These are phyloP conservation scores for Dasypus novemcinctus DNA, from an alignment of 2,113 vertebrate species.

Conservation along the genomic window DNA sequence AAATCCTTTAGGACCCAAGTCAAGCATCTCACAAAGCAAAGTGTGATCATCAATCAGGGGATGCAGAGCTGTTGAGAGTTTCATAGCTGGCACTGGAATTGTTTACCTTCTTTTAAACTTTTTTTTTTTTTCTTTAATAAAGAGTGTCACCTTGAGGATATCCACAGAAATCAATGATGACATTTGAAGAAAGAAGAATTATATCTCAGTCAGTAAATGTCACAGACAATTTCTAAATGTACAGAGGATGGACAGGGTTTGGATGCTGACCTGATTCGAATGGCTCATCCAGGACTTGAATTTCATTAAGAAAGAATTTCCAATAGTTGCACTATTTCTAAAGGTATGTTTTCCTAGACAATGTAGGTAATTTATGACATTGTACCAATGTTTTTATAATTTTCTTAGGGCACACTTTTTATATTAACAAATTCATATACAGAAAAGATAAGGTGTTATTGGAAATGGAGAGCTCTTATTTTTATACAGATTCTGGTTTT, in stretches of 20 bases:
- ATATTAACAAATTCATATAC: constrained; percentile 27
- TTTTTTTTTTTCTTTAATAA: not conserved
- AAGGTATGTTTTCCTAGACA: constrained; percentile 62
- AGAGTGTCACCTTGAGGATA: constrained; percentile 72
- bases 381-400: constrained; percentile 55
- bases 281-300: constrained; percentile 34
- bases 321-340: constrained; percentile 55
- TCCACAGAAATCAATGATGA: constrained; percentile 73
- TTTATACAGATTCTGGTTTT: constrained; percentile 50
- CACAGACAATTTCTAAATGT: not conserved
- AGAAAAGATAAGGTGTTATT: constrained; percentile 25
- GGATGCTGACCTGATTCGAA: not conserved
- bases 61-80: not conserved
- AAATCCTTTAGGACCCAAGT: not conserved
- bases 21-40: not conserved
- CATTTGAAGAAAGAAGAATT: constrained; percentile 58
- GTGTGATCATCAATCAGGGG: not conserved
- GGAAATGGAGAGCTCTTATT: constrained; percentile 49
- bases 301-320: constrained; percentile 28
- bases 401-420: constrained; percentile 62
- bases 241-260: not conserved
- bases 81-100: too few species aligned
- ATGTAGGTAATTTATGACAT: not conserved
- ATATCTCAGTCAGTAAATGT: not conserved
- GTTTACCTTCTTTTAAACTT: not conserved